Evolutionary conservation across 2,888 invertebrate genomes (phyloP).

Genomic region (Sceliomorpha sp.): DNA sequence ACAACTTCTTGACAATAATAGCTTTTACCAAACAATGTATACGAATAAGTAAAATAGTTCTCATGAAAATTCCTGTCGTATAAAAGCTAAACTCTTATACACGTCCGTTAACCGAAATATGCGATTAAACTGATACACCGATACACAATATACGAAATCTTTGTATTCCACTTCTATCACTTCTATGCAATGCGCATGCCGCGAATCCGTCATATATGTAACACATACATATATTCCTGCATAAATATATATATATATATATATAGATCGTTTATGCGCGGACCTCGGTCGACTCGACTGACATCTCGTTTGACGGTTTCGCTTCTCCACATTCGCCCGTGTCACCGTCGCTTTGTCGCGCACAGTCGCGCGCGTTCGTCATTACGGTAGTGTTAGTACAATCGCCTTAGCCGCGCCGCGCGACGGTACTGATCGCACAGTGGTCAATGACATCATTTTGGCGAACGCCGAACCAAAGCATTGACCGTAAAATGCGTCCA

Average conservation of each 20-base stretch:
- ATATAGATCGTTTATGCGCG: slow-evolving; percentile 25
- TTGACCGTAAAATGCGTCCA: neutral
- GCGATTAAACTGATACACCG: too few species aligned
- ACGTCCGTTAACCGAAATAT: too few species aligned
- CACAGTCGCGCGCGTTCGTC: slow-evolving; percentile 2
- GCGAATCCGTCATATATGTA: too few species aligned
- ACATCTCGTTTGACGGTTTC: slow-evolving; percentile 1
- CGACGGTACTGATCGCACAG: neutral
- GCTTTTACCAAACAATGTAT: too few species aligned
- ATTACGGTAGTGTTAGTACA: slow-evolving; percentile 2
- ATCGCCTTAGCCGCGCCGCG: slow-evolving; percentile 7
- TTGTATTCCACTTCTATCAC: too few species aligned
- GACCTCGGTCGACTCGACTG: slow-evolving; percentile 33
- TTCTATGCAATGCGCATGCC: too few species aligned
- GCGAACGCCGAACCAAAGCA: slow-evolving; percentile 3
- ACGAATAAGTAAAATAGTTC: too few species aligned
- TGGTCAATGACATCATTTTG: slow-evolving; percentile 33
- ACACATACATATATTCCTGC: too few species aligned
- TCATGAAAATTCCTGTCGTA: too few species aligned
- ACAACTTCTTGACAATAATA: too few species aligned
- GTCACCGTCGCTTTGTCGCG: slow-evolving; percentile 15
- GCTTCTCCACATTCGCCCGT: slow-evolving; percentile 28
- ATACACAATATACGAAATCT: too few species aligned
- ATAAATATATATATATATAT: neutral
- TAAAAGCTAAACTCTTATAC: too few species aligned